Base-by-base conservation (phyloP, 2,113 vertebrate species). In the Myxocyprinus asiaticus region DNA sequence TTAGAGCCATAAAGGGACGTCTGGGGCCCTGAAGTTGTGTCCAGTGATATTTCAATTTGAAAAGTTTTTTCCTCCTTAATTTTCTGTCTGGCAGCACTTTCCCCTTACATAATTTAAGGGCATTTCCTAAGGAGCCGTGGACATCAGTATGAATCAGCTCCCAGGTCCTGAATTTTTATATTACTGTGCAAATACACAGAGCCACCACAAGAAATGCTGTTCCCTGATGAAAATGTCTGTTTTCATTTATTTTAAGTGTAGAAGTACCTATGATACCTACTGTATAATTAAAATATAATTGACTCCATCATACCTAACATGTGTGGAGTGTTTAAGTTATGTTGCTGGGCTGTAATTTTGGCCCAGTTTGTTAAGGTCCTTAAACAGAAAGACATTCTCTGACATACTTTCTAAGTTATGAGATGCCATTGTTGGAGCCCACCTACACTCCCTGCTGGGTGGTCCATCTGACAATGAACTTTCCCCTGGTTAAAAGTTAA, bases 61-160 rank as follows among this genome's bases (percentile, higher is more conserved):
- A 93, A 90, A 88, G 89, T 91, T 94, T 92, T 91, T 93, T 91
- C 90, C 90, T 90, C 81, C 87, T 84, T 89, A 85, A 90, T 91
- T 90, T 90, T 87, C 80, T 83, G 88, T 91, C 90, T 91, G 91
- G 88, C 90, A 91, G 90, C 74, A 76, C 70, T 89, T 89, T 78
- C 88, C 86, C 78, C 79, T 68, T 77, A 51, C 7, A 88, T 92
- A 88, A 93, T 91, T 92, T 91, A 93, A 81, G 48, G 82, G 81
- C 76, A 85, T 85, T 86, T 88, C 87, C 84, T 79, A 56, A 73
- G 88, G 84, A 85, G 84, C 83, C 17, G 63, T 53, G 86, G 86
- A 87, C 80, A 88, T 59, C 50, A 74, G 59, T 59, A 89, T 89
- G 82, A 91, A 91, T 91, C 87, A 91, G 73, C 78, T 66, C 74